Conservation (phyloP, 2,888 invertebrate genomes). For the Agrotis ipsilon region DNA sequence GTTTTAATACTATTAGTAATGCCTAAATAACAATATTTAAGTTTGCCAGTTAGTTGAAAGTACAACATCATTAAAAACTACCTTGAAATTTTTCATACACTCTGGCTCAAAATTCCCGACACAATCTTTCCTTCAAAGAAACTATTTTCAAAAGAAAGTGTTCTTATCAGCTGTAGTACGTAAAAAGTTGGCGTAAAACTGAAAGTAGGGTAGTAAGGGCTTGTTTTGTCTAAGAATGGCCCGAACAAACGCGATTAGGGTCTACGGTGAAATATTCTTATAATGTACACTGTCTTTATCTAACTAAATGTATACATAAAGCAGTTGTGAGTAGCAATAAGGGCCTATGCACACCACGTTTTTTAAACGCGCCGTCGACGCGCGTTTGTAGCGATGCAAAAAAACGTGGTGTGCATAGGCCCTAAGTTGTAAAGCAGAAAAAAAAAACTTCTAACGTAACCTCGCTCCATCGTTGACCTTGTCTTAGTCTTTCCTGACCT, state of each 20-base stretch:
- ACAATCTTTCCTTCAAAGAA: constrained; percentile 23
- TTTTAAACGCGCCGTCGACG: too few relatives aligned
- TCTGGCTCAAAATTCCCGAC: constrained; percentile 32
- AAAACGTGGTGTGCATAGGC: too few relatives aligned
- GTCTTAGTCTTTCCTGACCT: too few relatives aligned
- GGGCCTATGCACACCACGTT: too few relatives aligned
- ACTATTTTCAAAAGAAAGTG: constrained; percentile 51
- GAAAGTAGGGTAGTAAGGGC: constrained; percentile 23
- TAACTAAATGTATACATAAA: too few relatives aligned
- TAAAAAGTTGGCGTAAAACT: constrained; percentile 32
- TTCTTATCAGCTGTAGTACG: constrained; percentile 29
- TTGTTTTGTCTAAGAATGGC: constrained; percentile 12
- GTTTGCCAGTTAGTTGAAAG: constrained; percentile 1
- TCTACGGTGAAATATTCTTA: not conserved
- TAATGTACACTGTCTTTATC: not conserved
- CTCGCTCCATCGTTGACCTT: too few relatives aligned
- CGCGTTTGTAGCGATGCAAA: too few relatives aligned
- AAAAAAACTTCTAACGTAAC: too few relatives aligned
- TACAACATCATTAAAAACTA: constrained; percentile 25
- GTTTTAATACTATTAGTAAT: not conserved
- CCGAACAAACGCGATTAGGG: not conserved
- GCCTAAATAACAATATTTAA: too few relatives aligned
- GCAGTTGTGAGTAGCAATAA: too few relatives aligned
- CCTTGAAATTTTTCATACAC: constrained; percentile 21
- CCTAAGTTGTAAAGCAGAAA: too few relatives aligned